Percentiles rank a stretch among this genome's conserved stretches.
phyloP scores from a whole-genome alignment of 2,888 invertebrate genomes.

The Acheta domesticus region DNA sequence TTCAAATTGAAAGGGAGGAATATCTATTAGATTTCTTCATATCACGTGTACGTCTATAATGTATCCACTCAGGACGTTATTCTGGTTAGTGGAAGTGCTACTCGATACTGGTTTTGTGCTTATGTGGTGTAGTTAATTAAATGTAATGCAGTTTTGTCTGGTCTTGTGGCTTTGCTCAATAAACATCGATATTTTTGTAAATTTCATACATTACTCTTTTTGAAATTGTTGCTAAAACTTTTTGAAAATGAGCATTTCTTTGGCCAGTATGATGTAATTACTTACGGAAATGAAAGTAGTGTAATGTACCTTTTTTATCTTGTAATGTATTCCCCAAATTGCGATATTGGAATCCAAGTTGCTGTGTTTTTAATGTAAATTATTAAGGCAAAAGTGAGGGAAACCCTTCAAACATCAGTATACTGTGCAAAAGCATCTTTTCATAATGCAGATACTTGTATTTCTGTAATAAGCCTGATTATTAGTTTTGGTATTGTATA shows the following conservation, averaged over 20 bases:
- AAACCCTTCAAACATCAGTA: no score
- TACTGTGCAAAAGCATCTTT: no score
- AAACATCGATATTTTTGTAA: neutral
- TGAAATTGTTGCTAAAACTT: neutral
- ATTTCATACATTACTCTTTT: conserved; percentile 1
- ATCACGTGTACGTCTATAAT: neutral
- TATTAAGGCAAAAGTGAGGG: no score
- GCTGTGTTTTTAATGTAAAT: neutral
- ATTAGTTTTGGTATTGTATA: no score
- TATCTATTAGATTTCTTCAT: neutral
- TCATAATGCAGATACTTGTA: no score
- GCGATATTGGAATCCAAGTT: neutral
- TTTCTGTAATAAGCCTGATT: no score
- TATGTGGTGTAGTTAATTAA: neutral
- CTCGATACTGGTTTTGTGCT: neutral
- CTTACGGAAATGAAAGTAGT: neutral
- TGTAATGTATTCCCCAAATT: neutral
- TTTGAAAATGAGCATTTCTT: neutral
- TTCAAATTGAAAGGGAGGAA: neutral
- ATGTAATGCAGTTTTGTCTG: neutral
- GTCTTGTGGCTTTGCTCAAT: conserved; percentile 11
- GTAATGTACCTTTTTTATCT: neutral
- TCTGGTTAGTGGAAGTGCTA: neutral
- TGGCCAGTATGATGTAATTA: neutral
- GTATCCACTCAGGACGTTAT: neutral